Evolutionary conservation across 2,113 vertebrate genomes (phyloP), one percentile per base, ranked within the genome.

Genomic region (Carassius gibelio): DNA sequence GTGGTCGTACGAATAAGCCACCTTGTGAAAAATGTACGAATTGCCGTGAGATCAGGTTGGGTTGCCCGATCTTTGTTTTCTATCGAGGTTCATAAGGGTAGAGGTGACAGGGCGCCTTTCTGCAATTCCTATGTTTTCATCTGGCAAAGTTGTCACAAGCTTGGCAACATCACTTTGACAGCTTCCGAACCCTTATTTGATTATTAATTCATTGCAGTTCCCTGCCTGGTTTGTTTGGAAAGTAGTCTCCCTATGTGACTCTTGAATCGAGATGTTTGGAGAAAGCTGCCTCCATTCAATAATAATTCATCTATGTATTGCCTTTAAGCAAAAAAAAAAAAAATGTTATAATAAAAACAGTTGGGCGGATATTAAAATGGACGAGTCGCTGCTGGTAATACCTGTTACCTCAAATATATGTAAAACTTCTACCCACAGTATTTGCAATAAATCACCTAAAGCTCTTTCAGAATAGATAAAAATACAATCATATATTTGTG

Each of bases 191-290:
- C 26, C 26, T 26, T 26, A 96, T 30, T 96, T 96, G 96, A 96
- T 96, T 95, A 96, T 96, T 96, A 95, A 96, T 96, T 96, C 96
- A 96, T 96, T 94, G 95, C 93, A 93, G 94, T 94, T 83, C 79
- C 64, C 76, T 83, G 74, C 61, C 74, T 74, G 87, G 30, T 30
- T 30, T 30, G 30, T 88, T 84, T 86, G 76, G 71, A 77, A 79
- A 88, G 87, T 52, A 85, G 75, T 74, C 30, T 75, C 45, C 72
- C 81, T 71, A 69, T 75, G 84, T 84, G 42, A 42, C 83, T 95
- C 21, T 19, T 64, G 72, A 30, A 45, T 57, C 50, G 36, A 57
- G 64, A 85, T 50, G 36, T 80, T 68, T 26, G 8, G 15, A 34
- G 30, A 30, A 30, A 30, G 30, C 30, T 30, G 30, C 30, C 30